Evolutionary conservation across 1,140 invertebrate species (phyloP).

Genomic region (Tribolium castaneum): DNA sequence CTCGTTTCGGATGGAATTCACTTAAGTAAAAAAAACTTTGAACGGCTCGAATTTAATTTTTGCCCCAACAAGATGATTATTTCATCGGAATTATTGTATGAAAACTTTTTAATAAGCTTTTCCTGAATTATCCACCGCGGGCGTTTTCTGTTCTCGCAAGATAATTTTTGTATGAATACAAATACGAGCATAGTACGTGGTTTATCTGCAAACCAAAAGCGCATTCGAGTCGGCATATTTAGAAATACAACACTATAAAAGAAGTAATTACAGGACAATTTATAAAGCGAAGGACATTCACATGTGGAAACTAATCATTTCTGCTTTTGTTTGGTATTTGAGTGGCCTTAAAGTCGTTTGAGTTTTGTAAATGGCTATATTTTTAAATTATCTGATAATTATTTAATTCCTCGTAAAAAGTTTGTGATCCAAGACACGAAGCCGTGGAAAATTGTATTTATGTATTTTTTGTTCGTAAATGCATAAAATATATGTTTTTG

Average conservation of each 20-base stretch:
- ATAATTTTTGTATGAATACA: slow-evolving; percentile 8
- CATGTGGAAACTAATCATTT: background rate
- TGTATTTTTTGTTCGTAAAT: no score
- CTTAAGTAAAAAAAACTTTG: slow-evolving; percentile 11
- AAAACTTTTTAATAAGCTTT: slow-evolving; percentile 26
- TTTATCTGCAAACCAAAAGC: background rate
- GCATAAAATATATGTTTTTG: no score
- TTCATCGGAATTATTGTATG: slow-evolving; percentile 22
- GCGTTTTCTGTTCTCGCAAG: slow-evolving; percentile 1
- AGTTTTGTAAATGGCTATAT: no score
- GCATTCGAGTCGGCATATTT: background rate
- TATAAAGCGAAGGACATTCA: background rate
- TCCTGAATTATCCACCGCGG: background rate
- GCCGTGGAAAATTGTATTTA: slow-evolving; percentile 1
- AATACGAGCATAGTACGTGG: slow-evolving; percentile 12
- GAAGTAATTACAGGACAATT: background rate
- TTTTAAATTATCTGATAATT: no score
- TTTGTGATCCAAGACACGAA: background rate
- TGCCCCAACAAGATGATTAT: slow-evolving; percentile 25
- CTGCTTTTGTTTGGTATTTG: background rate
- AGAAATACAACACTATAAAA: background rate
- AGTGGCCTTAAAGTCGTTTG: no score
- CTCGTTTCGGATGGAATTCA: slow-evolving; percentile 1
- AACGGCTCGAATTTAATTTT: slow-evolving; percentile 3
- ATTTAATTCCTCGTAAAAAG: no score